Conservation (phyloP, 2,888 invertebrate species). For the Entomobrya proxima region DNA sequence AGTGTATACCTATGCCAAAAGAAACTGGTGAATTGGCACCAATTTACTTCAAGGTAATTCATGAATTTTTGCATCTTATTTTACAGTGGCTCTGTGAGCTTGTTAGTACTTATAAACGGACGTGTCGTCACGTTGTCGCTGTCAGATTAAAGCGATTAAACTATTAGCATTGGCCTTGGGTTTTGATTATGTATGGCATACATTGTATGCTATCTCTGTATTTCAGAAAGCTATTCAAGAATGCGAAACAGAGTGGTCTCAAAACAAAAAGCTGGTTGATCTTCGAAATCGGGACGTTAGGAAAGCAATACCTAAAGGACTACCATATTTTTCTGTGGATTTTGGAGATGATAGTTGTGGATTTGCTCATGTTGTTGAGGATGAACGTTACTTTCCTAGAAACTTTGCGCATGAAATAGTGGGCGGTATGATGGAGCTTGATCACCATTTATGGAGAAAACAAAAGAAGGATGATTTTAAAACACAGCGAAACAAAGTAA, state of each 20-base stretch:
- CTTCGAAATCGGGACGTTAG: slow-evolving; percentile 85
- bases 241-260: slow-evolving; percentile 95
- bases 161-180: not conserved
- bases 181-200: no score
- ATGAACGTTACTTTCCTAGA: slow-evolving; percentile 88
- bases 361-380: slow-evolving; percentile 98
- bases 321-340: slow-evolving; percentile 96
- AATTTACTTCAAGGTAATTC: slow-evolving; percentile 92
- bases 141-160: no score
- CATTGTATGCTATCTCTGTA: not conserved
- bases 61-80: no score
- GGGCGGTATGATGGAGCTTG: slow-evolving; percentile 94
- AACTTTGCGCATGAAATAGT: slow-evolving; percentile 97
- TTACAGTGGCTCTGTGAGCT: not conserved
- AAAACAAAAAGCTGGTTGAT: slow-evolving; percentile 93
- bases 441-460: slow-evolving; percentile 90
- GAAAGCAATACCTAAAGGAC: slow-evolving; percentile 90
- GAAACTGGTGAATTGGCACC: slow-evolving; percentile 92
- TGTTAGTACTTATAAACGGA: not conserved
- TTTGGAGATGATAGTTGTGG: slow-evolving; percentile 92
- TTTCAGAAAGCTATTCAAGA: slow-evolving; percentile 93
- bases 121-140: no score
- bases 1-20: slow-evolving; percentile 91
- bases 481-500: slow-evolving; percentile 85
- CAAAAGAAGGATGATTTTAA: slow-evolving; percentile 86